Percentiles rank a stretch among this genome's conserved stretches.
These are phyloP conservation scores for Sphaerolaimus hirsutus DNA, from an alignment of 2,888 invertebrate genomes.

Conservation along the genomic window DNA sequence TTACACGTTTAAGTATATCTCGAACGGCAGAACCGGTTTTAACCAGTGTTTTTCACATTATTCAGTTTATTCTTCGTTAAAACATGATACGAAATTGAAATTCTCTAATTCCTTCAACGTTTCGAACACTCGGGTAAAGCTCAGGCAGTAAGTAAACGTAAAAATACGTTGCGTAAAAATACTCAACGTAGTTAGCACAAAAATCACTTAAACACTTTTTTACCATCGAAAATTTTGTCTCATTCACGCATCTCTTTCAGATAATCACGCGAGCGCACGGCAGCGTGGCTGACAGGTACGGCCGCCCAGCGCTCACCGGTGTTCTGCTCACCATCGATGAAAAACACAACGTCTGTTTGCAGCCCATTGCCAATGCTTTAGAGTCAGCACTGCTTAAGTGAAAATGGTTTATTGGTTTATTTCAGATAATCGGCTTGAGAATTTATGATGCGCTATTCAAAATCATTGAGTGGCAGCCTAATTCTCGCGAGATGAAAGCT, in stretches of 20 bases:
- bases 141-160: too few species aligned
- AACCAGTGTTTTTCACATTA: too few species aligned
- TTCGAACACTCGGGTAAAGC: too few species aligned
- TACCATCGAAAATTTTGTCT: too few species aligned
- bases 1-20: not conserved
- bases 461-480: slow-evolving; percentile 79
- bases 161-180: too few species aligned
- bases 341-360: slow-evolving; percentile 41
- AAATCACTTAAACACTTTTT: too few species aligned
- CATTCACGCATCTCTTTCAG: slow-evolving; percentile 39
- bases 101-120: too few species aligned
- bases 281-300: slow-evolving; percentile 71
- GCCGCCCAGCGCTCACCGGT: slow-evolving; percentile 79
- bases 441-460: slow-evolving; percentile 89
- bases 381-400: not conserved
- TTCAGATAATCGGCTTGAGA: slow-evolving; percentile 59
- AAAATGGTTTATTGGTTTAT: not conserved
- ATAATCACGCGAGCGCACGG: slow-evolving; percentile 86
- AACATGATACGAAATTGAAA: too few species aligned
- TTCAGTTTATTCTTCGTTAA: too few species aligned
- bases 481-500: slow-evolving; percentile 73
- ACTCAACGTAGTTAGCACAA: too few species aligned
- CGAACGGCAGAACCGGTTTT: too few species aligned
- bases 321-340: slow-evolving; percentile 87
- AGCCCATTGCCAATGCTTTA: not conserved